phyloP scores from a whole-genome alignment of 2,113 vertebrate species.

The Pseudopodoces humilis region DNA sequence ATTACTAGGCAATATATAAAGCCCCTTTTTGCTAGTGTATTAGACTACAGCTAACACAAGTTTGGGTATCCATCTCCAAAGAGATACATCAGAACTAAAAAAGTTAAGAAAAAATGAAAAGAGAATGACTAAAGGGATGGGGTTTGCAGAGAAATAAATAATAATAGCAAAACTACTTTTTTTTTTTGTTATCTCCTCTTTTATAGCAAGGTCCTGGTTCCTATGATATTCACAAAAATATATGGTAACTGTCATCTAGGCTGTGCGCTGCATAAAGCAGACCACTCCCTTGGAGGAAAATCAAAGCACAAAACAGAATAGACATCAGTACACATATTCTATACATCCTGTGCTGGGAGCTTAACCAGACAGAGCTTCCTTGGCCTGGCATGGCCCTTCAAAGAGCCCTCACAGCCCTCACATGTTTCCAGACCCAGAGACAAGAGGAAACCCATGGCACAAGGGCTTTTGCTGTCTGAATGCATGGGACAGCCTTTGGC shows the following conservation, averaged over 20 bases:
- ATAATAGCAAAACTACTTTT: background rate
- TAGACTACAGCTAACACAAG: background rate
- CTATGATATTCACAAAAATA: background rate
- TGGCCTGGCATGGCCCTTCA: background rate
- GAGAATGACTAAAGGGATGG: background rate
- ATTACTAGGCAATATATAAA: background rate
- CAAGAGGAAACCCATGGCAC: background rate
- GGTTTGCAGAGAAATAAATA: background rate
- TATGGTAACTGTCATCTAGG: background rate
- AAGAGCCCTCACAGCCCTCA: background rate
- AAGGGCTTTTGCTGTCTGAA: background rate
- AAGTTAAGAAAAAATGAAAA: background rate
- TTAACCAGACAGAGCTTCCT: background rate
- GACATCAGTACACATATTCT: background rate
- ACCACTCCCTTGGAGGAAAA: background rate
- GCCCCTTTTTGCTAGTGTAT: background rate
- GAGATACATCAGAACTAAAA: background rate
- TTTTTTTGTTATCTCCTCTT: background rate
- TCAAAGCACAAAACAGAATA: background rate
- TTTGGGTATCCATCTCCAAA: background rate
- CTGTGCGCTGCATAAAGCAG: background rate
- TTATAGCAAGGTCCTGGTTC: background rate
- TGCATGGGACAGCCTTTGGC: background rate
- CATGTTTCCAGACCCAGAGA: background rate
- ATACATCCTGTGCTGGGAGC: background rate